Evolutionary conservation across 2,888 invertebrate genomes (phyloP).

Genomic region (Pammene aurita): DNA sequence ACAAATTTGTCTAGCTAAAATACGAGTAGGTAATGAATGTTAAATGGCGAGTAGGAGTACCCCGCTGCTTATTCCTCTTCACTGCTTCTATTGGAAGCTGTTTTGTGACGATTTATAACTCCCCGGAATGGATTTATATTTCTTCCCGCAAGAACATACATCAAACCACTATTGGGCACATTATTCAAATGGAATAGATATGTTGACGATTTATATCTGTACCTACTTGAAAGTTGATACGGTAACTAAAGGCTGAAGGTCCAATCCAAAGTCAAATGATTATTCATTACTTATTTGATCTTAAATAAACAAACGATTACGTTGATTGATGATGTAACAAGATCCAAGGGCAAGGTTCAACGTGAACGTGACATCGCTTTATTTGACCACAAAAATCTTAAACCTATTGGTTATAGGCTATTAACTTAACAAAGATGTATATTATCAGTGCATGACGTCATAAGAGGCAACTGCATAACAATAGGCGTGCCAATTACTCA

Average conservation of each 20-base stretch:
- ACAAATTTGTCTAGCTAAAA: background rate
- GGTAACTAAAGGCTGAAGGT: slow-evolving; percentile 1
- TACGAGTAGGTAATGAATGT: background rate
- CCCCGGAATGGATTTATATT: slow-evolving; percentile 19
- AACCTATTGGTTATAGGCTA: background rate
- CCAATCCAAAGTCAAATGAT: background rate
- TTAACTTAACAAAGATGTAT: slow-evolving; percentile 16
- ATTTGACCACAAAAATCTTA: slow-evolving; percentile 19
- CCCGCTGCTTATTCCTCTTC: background rate
- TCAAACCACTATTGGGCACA: slow-evolving; percentile 15
- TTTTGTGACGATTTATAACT: slow-evolving; percentile 17
- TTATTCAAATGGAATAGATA: background rate
- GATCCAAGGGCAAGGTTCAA: slow-evolving; percentile 17
- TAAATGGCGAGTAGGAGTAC: background rate
- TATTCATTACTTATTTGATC: slow-evolving; percentile 4
- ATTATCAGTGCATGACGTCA: slow-evolving; percentile 53
- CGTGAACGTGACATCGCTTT: slow-evolving; percentile 8
- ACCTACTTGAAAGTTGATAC: background rate
- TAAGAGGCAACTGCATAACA: slow-evolving; percentile 55
- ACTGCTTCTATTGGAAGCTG: slow-evolving; percentile 15
- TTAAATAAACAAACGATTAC: slow-evolving; percentile 5
- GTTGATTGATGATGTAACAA: slow-evolving; percentile 21
- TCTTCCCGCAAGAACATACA: slow-evolving; percentile 18
- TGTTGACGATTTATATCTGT: background rate
- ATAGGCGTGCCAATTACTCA: slow-evolving; percentile 69